A percentile compares a stretch with the other conserved stretches of the same genome.
Evolutionary conservation across 2,888 invertebrate species (phyloP).

Genomic region (Cecidostiba fungosa): DNA sequence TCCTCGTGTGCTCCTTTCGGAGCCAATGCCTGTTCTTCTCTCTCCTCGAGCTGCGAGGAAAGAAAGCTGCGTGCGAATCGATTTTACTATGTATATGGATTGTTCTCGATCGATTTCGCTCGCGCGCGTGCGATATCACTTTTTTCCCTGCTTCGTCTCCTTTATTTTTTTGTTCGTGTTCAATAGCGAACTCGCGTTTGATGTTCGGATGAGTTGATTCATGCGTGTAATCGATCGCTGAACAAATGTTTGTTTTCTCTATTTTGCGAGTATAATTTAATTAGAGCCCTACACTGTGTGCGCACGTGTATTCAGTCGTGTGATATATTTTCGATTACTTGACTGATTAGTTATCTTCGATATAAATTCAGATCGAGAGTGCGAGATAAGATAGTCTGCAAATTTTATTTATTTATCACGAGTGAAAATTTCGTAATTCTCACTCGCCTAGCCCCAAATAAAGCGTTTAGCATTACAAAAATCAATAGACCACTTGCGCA

Average conservation of each 20-base stretch:
- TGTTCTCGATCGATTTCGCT: constrained; percentile 15
- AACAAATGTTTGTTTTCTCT: constrained; percentile 16
- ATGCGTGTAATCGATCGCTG: constrained; percentile 9
- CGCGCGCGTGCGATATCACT: background rate
- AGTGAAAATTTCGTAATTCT: too few relatives aligned
- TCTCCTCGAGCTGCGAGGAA: background rate
- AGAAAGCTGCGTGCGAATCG: background rate
- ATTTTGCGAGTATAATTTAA: background rate
- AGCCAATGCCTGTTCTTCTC: background rate
- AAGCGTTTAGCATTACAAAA: background rate
- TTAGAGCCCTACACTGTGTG: background rate
- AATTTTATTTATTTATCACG: too few relatives aligned
- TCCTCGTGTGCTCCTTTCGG: constrained; percentile 13
- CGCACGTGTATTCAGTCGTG: background rate
- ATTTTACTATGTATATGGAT: background rate
- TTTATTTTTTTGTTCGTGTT: background rate
- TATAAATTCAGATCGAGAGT: background rate
- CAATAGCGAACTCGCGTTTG: background rate
- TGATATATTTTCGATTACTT: background rate
- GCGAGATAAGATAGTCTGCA: too few relatives aligned
- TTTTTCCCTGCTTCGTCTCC: background rate
- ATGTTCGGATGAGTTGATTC: constrained; percentile 18
- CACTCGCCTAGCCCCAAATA: too few relatives aligned
- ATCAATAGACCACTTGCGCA: background rate
- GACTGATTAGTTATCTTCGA: background rate